A percentile compares a stretch with the other conserved stretches of the same genome.
phyloP scores from a whole-genome alignment of 1,140 invertebrate species.

The Nomia melanderi region DNA sequence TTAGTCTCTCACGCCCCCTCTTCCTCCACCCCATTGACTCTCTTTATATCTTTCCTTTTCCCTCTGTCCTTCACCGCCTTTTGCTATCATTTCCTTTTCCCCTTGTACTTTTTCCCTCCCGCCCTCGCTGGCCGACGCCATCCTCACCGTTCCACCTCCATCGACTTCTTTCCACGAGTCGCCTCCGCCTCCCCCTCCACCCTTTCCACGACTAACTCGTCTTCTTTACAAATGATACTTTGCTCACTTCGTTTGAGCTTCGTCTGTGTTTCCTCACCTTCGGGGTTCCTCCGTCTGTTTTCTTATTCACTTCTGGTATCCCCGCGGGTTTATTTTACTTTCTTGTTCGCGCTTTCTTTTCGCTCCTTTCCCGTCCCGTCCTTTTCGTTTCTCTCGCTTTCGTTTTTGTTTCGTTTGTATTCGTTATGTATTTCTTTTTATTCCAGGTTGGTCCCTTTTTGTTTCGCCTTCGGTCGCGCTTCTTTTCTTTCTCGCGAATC shows the following conservation, averaged over 20 bases:
- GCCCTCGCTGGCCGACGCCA: background rate
- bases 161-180: no score
- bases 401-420: no score
- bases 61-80: slow-evolving; percentile 32
- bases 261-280: background rate
- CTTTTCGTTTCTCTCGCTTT: background rate
- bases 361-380: no score
- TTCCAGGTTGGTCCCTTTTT: no score
- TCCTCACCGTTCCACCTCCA: slow-evolving; percentile 1
- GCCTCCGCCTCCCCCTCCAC: background rate
- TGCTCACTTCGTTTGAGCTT: background rate
- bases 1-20: slow-evolving; percentile 63
- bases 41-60: slow-evolving; percentile 36
- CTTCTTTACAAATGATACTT: slow-evolving; percentile 19
- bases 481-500: no score
- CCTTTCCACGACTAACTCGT: background rate
- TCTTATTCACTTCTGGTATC: no score
- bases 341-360: no score
- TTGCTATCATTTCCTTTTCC: slow-evolving; percentile 30
- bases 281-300: background rate
- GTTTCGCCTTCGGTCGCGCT: no score
- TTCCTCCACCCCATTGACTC: slow-evolving; percentile 21
- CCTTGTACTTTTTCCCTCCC: background rate
- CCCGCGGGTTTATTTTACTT: no score
- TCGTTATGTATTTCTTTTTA: no score